A percentile compares a stretch with the other conserved stretches of the same genome.
Conservation (phyloP, 2,888 invertebrate species). For the Microlaimidae sp. region DNA sequence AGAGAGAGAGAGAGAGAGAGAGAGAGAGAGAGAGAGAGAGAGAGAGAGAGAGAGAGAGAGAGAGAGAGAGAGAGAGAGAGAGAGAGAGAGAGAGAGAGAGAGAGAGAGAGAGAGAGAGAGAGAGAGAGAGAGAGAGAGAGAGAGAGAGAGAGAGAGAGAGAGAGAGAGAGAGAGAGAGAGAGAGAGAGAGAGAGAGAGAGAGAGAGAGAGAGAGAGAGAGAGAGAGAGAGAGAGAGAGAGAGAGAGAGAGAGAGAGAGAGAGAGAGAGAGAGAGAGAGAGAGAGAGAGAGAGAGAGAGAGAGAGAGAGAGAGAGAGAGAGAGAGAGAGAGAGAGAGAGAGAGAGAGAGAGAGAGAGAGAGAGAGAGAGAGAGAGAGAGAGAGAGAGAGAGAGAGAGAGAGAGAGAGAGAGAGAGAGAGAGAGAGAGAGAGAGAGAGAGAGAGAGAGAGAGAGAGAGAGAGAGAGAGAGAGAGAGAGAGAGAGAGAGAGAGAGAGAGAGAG, state of each 20-base stretch:
- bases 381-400: conserved; percentile 16
- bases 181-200: neutral
- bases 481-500: conserved; percentile 19
- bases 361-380: conserved; percentile 15
- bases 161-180: neutral
- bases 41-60: no score
- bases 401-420: conserved; percentile 11
- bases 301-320: conserved; percentile 16
- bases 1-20: no score
- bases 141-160: no score
- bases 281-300: neutral
- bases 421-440: conserved; percentile 11
- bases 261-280: neutral
- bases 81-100: no score
- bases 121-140: no score
- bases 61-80: no score
- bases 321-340: conserved; percentile 18
- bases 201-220: conserved; percentile 2
- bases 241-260: conserved; percentile 12
- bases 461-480: conserved; percentile 18
- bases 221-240: conserved; percentile 17
- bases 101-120: no score
- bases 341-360: conserved; percentile 16
- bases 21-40: no score
- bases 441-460: conserved; percentile 13